Conservation (phyloP, 2,113 vertebrate genomes). For the Brachyhypopomus occidentalis region DNA sequence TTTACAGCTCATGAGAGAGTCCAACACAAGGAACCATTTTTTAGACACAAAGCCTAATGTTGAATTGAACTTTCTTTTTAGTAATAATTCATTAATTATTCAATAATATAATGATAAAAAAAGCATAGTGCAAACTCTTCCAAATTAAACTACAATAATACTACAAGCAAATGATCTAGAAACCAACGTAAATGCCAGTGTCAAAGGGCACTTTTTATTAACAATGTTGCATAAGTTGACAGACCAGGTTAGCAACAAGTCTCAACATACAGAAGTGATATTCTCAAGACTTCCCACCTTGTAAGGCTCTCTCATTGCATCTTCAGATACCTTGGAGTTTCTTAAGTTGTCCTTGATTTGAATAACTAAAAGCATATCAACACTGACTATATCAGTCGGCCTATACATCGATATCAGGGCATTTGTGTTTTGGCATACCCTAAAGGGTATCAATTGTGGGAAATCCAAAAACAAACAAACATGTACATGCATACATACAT, state of each 20-base stretch:
- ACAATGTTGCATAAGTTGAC: neutral
- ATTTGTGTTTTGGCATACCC: neutral
- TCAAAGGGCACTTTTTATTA: neutral
- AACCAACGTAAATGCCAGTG: neutral
- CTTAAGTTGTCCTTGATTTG: neutral
- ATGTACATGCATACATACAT: neutral
- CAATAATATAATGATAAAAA: no score
- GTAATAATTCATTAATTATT: no score
- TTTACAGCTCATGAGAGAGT: neutral
- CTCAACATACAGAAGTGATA: neutral
- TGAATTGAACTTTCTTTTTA: neutral
- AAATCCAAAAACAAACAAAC: conserved; percentile 9
- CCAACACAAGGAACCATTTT: neutral
- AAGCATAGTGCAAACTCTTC: no score
- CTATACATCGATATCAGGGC: neutral
- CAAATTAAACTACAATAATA: no score
- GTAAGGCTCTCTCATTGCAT: neutral
- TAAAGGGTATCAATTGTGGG: neutral
- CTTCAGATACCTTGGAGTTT: neutral
- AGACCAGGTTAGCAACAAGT: neutral
- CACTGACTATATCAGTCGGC: conserved; percentile 1
- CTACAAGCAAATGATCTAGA: neutral
- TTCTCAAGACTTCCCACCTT: neutral
- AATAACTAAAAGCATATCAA: neutral
- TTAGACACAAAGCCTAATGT: neutral